Conservation (phyloP, 2,113 vertebrate genomes). For the Calypte anna region DNA sequence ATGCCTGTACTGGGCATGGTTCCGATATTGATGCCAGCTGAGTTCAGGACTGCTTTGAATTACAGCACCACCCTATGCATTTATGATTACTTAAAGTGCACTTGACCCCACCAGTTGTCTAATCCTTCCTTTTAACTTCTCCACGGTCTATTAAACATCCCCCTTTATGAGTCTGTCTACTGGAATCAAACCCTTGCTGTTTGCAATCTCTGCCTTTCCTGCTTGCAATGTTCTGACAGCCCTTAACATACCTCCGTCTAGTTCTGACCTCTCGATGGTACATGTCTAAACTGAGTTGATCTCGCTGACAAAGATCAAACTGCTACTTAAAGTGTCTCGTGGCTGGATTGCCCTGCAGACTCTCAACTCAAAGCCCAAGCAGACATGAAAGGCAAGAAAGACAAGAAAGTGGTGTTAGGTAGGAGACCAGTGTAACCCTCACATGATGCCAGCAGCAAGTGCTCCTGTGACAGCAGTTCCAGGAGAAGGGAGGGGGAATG, state of each 20-base stretch:
- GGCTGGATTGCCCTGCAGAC: constrained; percentile 50
- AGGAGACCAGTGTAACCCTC: neutral
- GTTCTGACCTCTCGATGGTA: neutral
- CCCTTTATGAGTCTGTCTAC: constrained; percentile 47
- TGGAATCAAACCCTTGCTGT: constrained; percentile 36
- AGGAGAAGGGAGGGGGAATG: neutral
- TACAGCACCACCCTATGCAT: constrained; percentile 20
- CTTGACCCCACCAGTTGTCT: constrained; percentile 50
- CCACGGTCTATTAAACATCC: constrained; percentile 69
- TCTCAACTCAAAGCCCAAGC: neutral
- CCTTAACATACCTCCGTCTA: neutral
- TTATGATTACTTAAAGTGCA: constrained; percentile 50
- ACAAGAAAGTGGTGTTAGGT: constrained; percentile 4
- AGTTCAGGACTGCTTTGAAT: constrained; percentile 54
- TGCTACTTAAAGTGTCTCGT: constrained; percentile 49
- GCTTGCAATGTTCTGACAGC: constrained; percentile 36
- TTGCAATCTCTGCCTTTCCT: constrained; percentile 21
- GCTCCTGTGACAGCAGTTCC: rapidly evolving
- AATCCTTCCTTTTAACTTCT: constrained; percentile 71
- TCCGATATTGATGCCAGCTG: neutral
- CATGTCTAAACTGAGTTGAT: neutral
- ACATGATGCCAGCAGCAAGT: neutral
- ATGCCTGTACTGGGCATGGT: neutral
- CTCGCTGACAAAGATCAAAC: constrained; percentile 59
- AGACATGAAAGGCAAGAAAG: constrained; percentile 14